phyloP scores from a whole-genome alignment of 2,113 vertebrate species.

The Sander lucioperca region DNA sequence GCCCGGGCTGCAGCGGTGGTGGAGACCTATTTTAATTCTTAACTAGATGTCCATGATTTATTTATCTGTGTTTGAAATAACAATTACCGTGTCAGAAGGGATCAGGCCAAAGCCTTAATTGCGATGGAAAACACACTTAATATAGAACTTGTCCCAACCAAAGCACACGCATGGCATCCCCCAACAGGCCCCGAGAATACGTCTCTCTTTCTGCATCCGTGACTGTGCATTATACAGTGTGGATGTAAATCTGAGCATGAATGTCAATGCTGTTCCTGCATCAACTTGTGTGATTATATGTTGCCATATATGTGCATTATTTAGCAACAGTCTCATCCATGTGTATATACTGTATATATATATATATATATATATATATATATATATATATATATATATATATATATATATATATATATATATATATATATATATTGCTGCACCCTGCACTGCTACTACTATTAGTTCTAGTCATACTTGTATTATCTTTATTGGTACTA shows the following conservation, averaged over 20 bases:
- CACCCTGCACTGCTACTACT: no score
- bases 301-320: constrained; percentile 43
- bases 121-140: constrained; percentile 89
- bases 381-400: no score
- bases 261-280: constrained; percentile 51
- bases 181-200: constrained; percentile 49
- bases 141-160: constrained; percentile 82
- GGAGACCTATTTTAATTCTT: constrained; percentile 92
- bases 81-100: constrained; percentile 91
- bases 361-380: no score
- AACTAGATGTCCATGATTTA: constrained; percentile 94
- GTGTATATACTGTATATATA: no score
- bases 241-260: constrained; percentile 53
- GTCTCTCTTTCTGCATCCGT: constrained; percentile 45
- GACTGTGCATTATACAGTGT: constrained; percentile 51
- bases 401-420: no score
- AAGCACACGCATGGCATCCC: constrained; percentile 61
- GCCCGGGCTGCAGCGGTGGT: constrained; percentile 67
- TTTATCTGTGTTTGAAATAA: constrained; percentile 96
- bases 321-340: constrained; percentile 24
- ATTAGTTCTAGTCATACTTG: no score
- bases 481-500: no score
- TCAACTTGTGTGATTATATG: constrained; percentile 28
- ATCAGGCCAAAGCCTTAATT: constrained; percentile 92
- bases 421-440: no score